Evolutionary conservation across 2,888 invertebrate species (phyloP).

Genomic region (Odontomyia ornata): DNA sequence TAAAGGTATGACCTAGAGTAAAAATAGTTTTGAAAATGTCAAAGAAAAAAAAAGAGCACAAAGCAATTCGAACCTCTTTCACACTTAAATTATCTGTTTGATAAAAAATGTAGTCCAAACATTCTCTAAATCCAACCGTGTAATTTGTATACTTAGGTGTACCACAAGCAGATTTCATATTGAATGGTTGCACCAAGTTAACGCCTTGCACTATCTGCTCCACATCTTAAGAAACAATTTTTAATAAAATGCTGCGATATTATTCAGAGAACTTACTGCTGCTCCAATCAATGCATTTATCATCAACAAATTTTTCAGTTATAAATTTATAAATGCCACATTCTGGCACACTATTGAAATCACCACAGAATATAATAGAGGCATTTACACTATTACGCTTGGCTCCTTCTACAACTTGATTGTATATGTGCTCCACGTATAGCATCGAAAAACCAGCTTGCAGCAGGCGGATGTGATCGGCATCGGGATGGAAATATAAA

Average conservation of each 20-base stretch:
- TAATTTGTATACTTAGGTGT: slow-evolving; percentile 86
- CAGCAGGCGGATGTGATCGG: slow-evolving; percentile 86
- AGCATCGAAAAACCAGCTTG: slow-evolving; percentile 81
- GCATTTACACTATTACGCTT: slow-evolving; percentile 54
- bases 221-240: slow-evolving; percentile 64
- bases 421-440: slow-evolving; percentile 71
- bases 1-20: slow-evolving; percentile 77
- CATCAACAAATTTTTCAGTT: slow-evolving; percentile 73
- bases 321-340: slow-evolving; percentile 83
- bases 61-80: slow-evolving; percentile 66
- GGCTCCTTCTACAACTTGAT: slow-evolving; percentile 55
- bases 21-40: neutral
- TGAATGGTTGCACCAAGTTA: slow-evolving; percentile 71
- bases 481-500: slow-evolving; percentile 91
- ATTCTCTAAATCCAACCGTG: slow-evolving; percentile 81
- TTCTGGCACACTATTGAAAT: slow-evolving; percentile 89
- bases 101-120: slow-evolving; percentile 92
- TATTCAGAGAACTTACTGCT: slow-evolving; percentile 70
- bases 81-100: slow-evolving; percentile 72
- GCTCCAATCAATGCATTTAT: slow-evolving; percentile 77
- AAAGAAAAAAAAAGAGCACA: slow-evolving; percentile 1
- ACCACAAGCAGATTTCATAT: slow-evolving; percentile 82
- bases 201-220: slow-evolving; percentile 73
- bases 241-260: neutral
- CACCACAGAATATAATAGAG: slow-evolving; percentile 85